Evolutionary conservation across 1,140 invertebrate genomes (phyloP).

Genomic region (Scaptomyza pallida): DNA sequence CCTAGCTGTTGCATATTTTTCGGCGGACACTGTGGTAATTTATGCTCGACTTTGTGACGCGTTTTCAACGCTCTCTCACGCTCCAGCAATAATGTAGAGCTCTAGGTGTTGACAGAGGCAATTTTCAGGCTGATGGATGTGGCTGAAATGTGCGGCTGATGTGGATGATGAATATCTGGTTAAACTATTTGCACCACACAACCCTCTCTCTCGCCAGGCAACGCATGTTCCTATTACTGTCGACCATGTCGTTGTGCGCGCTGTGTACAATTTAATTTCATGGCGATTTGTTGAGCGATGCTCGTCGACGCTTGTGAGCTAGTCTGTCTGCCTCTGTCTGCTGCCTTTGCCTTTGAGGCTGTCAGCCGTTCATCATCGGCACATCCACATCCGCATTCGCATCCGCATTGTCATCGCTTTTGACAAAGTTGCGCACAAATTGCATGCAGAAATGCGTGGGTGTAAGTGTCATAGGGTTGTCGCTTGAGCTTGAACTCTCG

Average conservation of each 20-base stretch:
- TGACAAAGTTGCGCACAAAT: conserved; percentile 63
- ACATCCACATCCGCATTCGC: conserved; percentile 30
- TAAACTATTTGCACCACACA: conserved; percentile 71
- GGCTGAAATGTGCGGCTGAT: conserved; percentile 37
- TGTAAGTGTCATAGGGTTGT: conserved; percentile 44
- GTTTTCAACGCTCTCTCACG: not conserved
- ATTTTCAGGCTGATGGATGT: conserved; percentile 58
- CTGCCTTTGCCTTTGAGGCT: conserved; percentile 47
- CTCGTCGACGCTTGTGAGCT: conserved; percentile 12
- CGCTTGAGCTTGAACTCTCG: conserved; percentile 48
- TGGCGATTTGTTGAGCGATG: conserved; percentile 67
- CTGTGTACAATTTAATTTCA: conserved; percentile 76
- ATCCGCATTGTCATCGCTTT: conserved; percentile 52
- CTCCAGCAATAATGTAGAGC: conserved; percentile 5
- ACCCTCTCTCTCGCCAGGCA: not conserved
- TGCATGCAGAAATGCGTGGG: conserved; percentile 63
- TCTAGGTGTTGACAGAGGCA: conserved; percentile 70
- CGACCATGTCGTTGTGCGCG: conserved; percentile 31
- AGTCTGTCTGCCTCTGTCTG: conserved; percentile 4
- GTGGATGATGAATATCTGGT: conserved; percentile 75
- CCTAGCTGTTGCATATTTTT: conserved; percentile 17
- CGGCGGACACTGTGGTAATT: conserved; percentile 9
- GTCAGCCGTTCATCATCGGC: conserved; percentile 68
- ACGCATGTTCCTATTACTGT: conserved; percentile 7
- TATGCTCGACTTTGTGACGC: not conserved